Conservation (phyloP, 2,797 vertebrate genomes). For the Platalea minor region DNA sequence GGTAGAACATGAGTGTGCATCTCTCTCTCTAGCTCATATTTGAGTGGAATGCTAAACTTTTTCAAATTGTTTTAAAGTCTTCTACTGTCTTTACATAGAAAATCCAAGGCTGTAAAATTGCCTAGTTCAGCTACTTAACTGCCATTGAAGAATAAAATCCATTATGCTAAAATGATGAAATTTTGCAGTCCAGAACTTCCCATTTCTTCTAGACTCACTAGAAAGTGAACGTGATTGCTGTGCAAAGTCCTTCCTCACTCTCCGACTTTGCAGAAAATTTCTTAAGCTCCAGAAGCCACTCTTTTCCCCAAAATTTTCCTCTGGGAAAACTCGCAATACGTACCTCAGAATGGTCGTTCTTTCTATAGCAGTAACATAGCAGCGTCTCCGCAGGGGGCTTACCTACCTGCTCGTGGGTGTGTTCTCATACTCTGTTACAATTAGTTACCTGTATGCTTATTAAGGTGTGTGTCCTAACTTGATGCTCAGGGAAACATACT, state of each 20-base stretch:
- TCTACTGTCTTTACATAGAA: neutral
- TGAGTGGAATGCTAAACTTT: neutral
- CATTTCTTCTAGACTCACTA: neutral
- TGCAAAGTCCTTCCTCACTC: neutral
- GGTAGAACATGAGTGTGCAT: fast-evolving
- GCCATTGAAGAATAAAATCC: neutral
- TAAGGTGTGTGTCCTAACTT: neutral
- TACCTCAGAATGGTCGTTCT: neutral
- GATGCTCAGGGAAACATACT: neutral
- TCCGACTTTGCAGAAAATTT: neutral
- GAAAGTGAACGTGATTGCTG: neutral
- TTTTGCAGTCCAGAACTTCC: neutral
- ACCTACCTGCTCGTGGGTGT: neutral
- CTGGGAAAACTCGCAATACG: too few species aligned
- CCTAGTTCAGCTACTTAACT: neutral
- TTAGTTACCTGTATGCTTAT: neutral
- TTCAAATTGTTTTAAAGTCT: neutral
- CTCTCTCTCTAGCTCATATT: neutral
- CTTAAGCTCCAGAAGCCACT: neutral
- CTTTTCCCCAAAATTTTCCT: too few species aligned
- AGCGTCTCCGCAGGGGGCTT: neutral
- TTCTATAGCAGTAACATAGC: neutral
- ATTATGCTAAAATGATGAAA: neutral
- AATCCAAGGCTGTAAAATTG: neutral
- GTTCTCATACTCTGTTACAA: neutral